Base-by-base conservation (phyloP, 2,888 invertebrate species). In the Marronus borbonicus region DNA sequence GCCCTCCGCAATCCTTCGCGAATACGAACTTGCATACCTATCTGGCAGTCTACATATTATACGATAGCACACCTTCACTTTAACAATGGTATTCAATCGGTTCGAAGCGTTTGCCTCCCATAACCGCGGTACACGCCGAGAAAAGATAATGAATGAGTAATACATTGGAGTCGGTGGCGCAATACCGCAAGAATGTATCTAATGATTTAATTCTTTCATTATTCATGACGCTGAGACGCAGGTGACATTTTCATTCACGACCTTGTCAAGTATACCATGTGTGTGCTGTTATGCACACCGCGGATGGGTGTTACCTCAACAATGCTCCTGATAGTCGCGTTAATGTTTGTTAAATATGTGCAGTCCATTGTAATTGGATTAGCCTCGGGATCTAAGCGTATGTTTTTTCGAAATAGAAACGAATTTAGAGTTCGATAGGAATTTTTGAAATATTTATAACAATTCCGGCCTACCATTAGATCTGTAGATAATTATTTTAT, bases 211-310 rank as follows among this genome's bases (percentile, higher is more conserved):
- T 76, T 72, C 72, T 76, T 69, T 69, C 55, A 50, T 65, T 76
- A 76, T 80, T 76, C 76, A 76, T 69, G 69, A 39, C 58, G 50
- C 75, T 80, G 80, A 80, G 80, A 81, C 80, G 80, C 81, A 81
- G 81, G 82, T 82, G 82, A 83, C 83, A 83, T 83, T 82, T 83
- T 78, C 81, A 81, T 80, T 82, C 79, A 81, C 82, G 83, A 74
- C 83, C 83, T 83, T 83, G 83, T 80, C 80, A 68, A 76, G 69
- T 78, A 58, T 66, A 72, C 62, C 12, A 14, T 66, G 62, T 62
- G 65, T 20, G 39, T n/a, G 65, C 65, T 65, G 44, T 44, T 65
- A 44, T 44, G 44, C 39, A 44, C 44, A 44, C 44, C 44, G 44
- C 44, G 44, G 44, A 44, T 58, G 44, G 65, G 65, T 65, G 44